These are phyloP conservation scores for Sus scrofa DNA, from an alignment of 2,113 vertebrate genomes.

Conservation along the genomic window DNA sequence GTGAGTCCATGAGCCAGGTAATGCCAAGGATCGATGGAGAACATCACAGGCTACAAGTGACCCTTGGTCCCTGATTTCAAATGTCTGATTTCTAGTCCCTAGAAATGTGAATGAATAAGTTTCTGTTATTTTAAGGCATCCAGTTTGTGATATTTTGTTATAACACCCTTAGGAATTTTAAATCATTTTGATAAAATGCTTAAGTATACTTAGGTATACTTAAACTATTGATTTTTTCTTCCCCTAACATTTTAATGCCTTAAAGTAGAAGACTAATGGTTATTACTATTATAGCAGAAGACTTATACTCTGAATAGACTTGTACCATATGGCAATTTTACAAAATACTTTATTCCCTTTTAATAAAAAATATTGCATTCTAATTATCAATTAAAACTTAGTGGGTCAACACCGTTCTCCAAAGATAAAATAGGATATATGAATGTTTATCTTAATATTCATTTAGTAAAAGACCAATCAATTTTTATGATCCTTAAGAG, in stretches of 20 bases:
- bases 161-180: neutral
- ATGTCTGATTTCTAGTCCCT: neutral
- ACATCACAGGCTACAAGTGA: accelerated
- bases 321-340: conserved; percentile 12
- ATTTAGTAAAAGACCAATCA: conserved; percentile 66
- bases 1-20: neutral
- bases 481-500: conserved; percentile 64
- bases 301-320: neutral
- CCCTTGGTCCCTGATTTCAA: neutral
- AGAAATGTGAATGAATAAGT: neutral
- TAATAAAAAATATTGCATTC: conserved; percentile 55
- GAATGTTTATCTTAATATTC: conserved; percentile 53
- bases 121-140: neutral
- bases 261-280: neutral
- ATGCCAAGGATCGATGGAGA: no score
- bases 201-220: neutral
- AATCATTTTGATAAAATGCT: neutral
- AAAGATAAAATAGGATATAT: conserved; percentile 39
- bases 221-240: neutral
- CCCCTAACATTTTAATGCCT: neutral
- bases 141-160: neutral
- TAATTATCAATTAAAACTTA: conserved; percentile 18
- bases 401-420: neutral
- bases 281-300: neutral
- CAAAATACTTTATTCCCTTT: conserved; percentile 43